Evolutionary conservation across 2,113 vertebrate genomes (phyloP).

Genomic region (Raphicerus campestris): DNA sequence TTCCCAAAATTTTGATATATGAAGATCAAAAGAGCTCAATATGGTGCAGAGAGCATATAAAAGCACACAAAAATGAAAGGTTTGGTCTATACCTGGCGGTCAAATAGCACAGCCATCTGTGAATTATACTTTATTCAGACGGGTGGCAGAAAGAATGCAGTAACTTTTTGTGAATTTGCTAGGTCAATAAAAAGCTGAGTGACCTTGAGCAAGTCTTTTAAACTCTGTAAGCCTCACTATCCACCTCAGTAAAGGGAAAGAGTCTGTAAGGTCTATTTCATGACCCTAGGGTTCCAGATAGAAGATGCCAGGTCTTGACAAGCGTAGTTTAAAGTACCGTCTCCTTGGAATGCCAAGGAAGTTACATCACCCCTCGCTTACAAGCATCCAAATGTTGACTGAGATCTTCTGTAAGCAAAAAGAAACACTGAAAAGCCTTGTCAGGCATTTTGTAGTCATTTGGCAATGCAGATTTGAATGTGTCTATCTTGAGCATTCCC

Average conservation of each 20-base stretch:
- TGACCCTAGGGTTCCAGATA: background rate
- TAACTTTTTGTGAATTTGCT: background rate
- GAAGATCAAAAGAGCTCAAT: slow-evolving; percentile 16
- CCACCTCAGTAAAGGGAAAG: background rate
- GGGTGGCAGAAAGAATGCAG: background rate
- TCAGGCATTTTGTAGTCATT: background rate
- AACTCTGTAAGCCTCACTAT: background rate
- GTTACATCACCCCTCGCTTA: background rate
- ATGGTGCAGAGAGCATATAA: background rate
- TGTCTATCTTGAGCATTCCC: slow-evolving; percentile 44
- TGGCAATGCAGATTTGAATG: background rate
- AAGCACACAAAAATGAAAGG: background rate
- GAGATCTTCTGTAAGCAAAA: slow-evolving; percentile 38
- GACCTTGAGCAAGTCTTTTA: slow-evolving; percentile 36
- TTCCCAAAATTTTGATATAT: background rate
- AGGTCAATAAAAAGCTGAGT: background rate
- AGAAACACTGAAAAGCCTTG: slow-evolving; percentile 16
- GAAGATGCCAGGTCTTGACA: background rate
- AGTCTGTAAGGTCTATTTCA: background rate
- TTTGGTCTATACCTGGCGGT: background rate
- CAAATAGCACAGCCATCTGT: background rate
- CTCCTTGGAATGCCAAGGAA: background rate
- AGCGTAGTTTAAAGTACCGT: background rate
- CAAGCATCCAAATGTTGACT: slow-evolving; percentile 15
- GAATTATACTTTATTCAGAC: background rate